Evolutionary conservation across 2,888 invertebrate genomes (phyloP), one percentile per base, ranked within the genome.

Genomic region (Diachrysia chrysitis): DNA sequence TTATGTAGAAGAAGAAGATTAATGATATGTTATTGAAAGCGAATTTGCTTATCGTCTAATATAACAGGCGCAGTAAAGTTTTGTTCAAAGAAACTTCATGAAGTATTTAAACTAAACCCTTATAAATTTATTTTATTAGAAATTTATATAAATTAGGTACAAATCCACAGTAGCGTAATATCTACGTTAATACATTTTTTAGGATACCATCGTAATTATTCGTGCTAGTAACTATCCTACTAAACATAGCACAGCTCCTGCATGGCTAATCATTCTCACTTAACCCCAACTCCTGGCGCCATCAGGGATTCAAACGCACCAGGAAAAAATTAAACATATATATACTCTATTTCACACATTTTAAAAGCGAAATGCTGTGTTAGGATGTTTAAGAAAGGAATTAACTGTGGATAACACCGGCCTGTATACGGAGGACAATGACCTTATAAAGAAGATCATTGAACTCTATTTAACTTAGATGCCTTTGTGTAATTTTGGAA

Each of bases 251-350:
- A 70, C 56, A 12, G 57, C 21, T 76, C 59, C 63, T 77, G 79
- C 67, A 78, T 73, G 81, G 66, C 81, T 81, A 82, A 88, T 87
- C 84, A 84, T 85, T 88, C 85, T 87, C 85, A 88, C 85, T 88
- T 87, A 88, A 73, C 68, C 54, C 71, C 57, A 74, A 77, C 82
- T 84, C 71, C 61, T 79, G 67, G 76, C 80, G 77, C 82, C 83
- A 83, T 78, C 73, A 71, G 80, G 76, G 82, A 81, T 78, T 81
- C 81, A 77, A 83, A 82, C 62, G 63, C 58, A 76, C 63, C 69
- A 72, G 71, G 72, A 73, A 77, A 77, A 79, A 77, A 73, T 63
- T 68, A 72, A 79, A 74, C 59, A 42, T 73, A n/a, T n/a, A n/a
- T n/a, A n/a, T n/a, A 61, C 76, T 81, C 57, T 74, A 66, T 70